Base-by-base conservation (phyloP, 1,140 invertebrate genomes). In the Babylonia areolata region DNA sequence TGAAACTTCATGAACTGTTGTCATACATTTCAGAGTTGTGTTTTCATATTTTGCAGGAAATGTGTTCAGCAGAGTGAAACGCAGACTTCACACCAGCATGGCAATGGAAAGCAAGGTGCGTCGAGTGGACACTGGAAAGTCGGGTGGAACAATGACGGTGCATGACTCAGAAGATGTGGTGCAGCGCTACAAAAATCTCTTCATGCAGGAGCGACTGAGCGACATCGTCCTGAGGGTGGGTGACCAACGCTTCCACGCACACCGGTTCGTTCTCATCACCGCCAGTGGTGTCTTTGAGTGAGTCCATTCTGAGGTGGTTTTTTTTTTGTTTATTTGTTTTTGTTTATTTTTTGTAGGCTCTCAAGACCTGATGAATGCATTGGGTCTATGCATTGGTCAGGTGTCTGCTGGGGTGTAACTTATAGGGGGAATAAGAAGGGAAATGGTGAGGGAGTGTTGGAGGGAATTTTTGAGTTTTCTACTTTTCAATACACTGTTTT, bases 201-300 rank as follows among this genome's bases (percentile, higher is more conserved):
- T 88, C 82, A 89, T 92, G 77, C 88, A 81, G 75, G 46, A 90
- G 0, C 79, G 82, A 23, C 90, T 92, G 78, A 92, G 91, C 85
- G 92, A 93, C 79, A 86, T 93, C 58, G 78, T 87, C 3, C 77
- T 93, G 5, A 84, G 85, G 37, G 91, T 93, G 64, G 90, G 90
- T 23, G 87, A 88, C 17, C 73, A 85, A 2, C 82, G 85, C 1
- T 93, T 85, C 85, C 86, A 88, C 90, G 91, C 88, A 0, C 92
- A 93, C 86, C 92, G 90, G 64, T 90, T 93, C 85, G 81, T 93
- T 31, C 87, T 93, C 35, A 88, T 91, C 11, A 91, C 91, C 79
- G 89, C 91, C 51, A 93, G 92, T 86, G 90, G 91, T 84, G 92
- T 93, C n/a, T 93, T 93, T 87, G 90, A 91, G 92, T 93, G 87